phyloP scores from a whole-genome alignment of 2,797 vertebrate species.

The Gobionotothen gibberifrons region DNA sequence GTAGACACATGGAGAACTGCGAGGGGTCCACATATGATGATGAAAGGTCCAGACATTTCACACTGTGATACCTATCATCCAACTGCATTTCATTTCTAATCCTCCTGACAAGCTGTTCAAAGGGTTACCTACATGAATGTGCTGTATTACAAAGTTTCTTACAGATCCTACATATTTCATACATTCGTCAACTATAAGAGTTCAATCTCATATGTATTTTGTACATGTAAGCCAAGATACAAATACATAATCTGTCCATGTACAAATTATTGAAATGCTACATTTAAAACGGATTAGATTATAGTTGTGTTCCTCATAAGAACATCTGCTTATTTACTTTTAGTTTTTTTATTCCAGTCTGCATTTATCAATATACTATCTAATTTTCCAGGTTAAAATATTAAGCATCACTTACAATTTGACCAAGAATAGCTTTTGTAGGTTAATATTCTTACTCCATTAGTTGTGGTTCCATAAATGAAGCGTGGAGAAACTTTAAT shows the following conservation, averaged over 20 bases:
- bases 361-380: conserved; percentile 3
- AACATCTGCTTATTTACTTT: neutral
- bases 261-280: neutral
- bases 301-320: no score
- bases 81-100: conserved; percentile 1
- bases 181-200: neutral
- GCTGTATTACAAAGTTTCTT: neutral
- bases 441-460: conserved; percentile 39
- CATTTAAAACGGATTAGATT: neutral
- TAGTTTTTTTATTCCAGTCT: neutral
- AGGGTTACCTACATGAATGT: neutral
- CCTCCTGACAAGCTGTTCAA: conserved; percentile 15
- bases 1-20: neutral
- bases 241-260: neutral
- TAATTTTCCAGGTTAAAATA: neutral
- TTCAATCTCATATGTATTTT: neutral
- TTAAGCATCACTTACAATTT: conserved; percentile 4
- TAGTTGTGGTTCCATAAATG: conserved; percentile 47
- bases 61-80: conserved; percentile 1
- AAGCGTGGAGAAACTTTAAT: conserved; percentile 46
- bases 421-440: neutral
- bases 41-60: conserved; percentile 16
- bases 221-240: neutral
- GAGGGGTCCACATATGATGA: conserved; percentile 26
- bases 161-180: neutral